Base-by-base conservation (phyloP, 2,797 vertebrate genomes). In the Loris lydekkerianus region DNA sequence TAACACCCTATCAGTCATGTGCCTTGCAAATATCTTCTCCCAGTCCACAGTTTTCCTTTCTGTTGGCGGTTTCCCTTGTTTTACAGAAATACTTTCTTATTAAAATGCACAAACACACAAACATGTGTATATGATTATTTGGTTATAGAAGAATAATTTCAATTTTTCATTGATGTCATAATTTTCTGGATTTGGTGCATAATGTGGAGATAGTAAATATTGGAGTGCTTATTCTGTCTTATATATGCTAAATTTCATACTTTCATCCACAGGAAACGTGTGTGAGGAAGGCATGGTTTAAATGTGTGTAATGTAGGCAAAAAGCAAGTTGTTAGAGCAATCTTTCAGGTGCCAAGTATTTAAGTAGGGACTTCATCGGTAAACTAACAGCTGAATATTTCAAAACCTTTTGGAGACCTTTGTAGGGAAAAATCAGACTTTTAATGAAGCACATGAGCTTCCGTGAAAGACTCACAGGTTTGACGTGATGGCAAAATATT, bases 401-500 rank as follows among this genome's bases (percentile, higher is more conserved):
- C 37, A 94, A 92, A 84, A 87, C 1, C 5, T 82, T 60, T 92
- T 94, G 58, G 3, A 56, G 94, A 89, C 5, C 27, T 53, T 37
- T 63, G 18, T n/a, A 37, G 8, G 77, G 87, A 95, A 86, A 86
- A 92, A 0, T 60, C 25, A 8, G 63, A 53, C 2, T 70, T 97
- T 80, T 88, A 97, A 89, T 75, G 46, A 56, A 96, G 37, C 1
- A 63, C 75, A 70, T 53, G n/a, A 96, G 5, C 29, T 90, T 77
- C 21, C 58, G 83, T 85, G 82, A 93, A 40, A 70, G 53, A 60
- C 29, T 96, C 67, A 72, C 29, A 46, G 43, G 49, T 93, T 25
- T 89, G 46, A 96, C 21, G 53, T 81, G 80, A 96, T 96, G 93
- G 86, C 87, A 63, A 29, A 65, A 94, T 89, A 91, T 95, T 95